These are phyloP conservation scores for Platycheirus rosarum DNA, from an alignment of 2,888 invertebrate species.

Conservation along the genomic window DNA sequence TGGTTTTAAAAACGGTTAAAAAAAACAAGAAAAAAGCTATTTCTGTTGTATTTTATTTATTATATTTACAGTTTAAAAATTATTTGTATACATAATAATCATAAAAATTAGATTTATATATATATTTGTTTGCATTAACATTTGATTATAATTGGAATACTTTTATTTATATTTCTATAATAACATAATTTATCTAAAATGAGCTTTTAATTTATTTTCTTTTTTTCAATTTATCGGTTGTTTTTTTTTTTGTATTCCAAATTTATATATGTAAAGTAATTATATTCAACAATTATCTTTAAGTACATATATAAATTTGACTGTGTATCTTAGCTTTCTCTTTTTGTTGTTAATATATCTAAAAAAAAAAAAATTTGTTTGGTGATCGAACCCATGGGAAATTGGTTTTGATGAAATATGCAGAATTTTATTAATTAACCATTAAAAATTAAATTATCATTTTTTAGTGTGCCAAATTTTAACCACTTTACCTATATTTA, in stretches of 20 bases:
- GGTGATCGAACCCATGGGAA: conserved; percentile 51
- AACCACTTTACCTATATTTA: too few relatives aligned
- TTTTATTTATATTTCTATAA: conserved; percentile 56
- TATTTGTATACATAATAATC: conserved; percentile 59
- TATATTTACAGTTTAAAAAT: conserved; percentile 65
- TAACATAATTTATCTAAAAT: conserved; percentile 67
- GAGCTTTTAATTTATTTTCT: conserved; percentile 45
- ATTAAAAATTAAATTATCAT: conserved; percentile 17
- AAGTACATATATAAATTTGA: conserved; percentile 46
- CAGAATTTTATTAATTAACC: conserved; percentile 8
- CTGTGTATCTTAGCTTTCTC: conserved; percentile 30
- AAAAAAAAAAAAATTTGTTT: conserved; percentile 43
- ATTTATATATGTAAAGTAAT: conserved; percentile 36
- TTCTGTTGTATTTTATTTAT: conserved; percentile 43
- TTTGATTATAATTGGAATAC: conserved; percentile 65
- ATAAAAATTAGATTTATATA: conserved; percentile 63
- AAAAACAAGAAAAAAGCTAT: conserved; percentile 51
- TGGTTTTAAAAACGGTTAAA: conserved; percentile 9
- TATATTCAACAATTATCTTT: conserved; percentile 23
- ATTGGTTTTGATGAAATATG: conserved; percentile 9
- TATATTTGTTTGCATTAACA: conserved; percentile 63
- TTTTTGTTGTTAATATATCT: conserved; percentile 24
- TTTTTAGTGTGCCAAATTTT: conserved; percentile 30
- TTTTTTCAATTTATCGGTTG: conserved; percentile 39
- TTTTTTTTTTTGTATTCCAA: conserved; percentile 25